Conservation (phyloP, 2,113 vertebrate species). For the Chamaetylas fuelleborni region DNA sequence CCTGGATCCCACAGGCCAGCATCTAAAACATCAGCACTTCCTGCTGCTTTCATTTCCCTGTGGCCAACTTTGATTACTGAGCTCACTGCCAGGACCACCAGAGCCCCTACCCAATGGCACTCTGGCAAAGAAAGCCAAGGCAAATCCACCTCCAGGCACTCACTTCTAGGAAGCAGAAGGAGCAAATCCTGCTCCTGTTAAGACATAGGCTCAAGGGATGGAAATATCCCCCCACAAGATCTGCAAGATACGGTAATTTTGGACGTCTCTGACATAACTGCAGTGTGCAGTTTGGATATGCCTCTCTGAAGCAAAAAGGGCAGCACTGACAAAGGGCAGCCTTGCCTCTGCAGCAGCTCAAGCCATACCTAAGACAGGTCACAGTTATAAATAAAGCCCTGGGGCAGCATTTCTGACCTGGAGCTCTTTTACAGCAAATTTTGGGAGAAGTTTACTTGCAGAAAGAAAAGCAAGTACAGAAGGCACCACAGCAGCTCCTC, state of each 20-base stretch:
- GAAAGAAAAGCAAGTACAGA: background rate
- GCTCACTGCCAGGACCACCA: background rate
- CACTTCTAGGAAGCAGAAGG: background rate
- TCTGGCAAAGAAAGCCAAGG: background rate
- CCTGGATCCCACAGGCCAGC: background rate
- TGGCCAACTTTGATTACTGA: rapidly evolving
- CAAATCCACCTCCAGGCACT: background rate
- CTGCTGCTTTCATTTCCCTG: background rate
- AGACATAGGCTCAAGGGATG: background rate
- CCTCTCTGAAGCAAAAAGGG: background rate
- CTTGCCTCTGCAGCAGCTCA: background rate
- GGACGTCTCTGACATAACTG: background rate
- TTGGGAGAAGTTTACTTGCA: background rate
- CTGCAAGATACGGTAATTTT: background rate
- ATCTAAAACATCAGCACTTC: background rate
- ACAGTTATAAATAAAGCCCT: background rate
- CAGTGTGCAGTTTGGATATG: background rate
- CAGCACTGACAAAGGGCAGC: background rate
- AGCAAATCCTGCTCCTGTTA: background rate
- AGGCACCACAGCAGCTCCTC: background rate
- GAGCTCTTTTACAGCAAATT: background rate
- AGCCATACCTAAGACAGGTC: background rate
- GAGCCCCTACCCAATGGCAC: background rate
- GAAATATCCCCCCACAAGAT: background rate
- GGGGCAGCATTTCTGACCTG: background rate